phyloP scores from a whole-genome alignment of 2,113 vertebrate genomes.

The Plecturocebus donacophilus region DNA sequence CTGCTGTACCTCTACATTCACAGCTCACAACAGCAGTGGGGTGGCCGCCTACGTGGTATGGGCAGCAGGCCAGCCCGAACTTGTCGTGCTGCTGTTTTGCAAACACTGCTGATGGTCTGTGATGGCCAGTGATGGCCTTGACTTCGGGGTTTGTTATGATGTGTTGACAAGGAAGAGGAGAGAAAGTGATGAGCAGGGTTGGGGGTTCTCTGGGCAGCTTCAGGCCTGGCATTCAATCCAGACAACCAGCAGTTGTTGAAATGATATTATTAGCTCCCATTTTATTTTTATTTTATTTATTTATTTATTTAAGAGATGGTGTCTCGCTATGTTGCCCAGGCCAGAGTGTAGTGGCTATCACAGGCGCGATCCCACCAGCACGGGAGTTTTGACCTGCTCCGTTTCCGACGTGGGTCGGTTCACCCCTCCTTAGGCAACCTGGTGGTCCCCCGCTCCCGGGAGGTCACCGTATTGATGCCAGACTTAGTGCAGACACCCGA shows the following conservation, averaged over 20 bases:
- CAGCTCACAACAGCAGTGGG: neutral
- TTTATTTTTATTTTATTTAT: neutral
- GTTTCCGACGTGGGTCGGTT: too few relatives aligned
- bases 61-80: neutral
- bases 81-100: neutral
- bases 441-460: too few relatives aligned
- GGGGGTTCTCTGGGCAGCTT: neutral
- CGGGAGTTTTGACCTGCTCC: too few relatives aligned
- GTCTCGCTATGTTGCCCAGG: too few relatives aligned
- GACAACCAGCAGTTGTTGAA: neutral
- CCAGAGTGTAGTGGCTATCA: too few relatives aligned
- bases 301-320: too few relatives aligned
- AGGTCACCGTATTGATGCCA: too few relatives aligned
- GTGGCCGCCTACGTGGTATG: neutral
- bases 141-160: neutral
- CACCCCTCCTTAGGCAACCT: too few relatives aligned
- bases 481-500: too few relatives aligned
- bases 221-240: neutral
- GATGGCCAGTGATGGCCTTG: neutral
- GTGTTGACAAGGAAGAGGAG: neutral
- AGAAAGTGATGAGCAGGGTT: neutral
- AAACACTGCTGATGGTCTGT: neutral
- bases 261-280: accelerated
- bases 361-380: too few relatives aligned
- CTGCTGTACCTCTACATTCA: neutral